Percentiles rank a stretch among this genome's conserved stretches.
phyloP scores from a whole-genome alignment of 64 coral and sea anemone genomes.

The Pocillopora verrucosa region DNA sequence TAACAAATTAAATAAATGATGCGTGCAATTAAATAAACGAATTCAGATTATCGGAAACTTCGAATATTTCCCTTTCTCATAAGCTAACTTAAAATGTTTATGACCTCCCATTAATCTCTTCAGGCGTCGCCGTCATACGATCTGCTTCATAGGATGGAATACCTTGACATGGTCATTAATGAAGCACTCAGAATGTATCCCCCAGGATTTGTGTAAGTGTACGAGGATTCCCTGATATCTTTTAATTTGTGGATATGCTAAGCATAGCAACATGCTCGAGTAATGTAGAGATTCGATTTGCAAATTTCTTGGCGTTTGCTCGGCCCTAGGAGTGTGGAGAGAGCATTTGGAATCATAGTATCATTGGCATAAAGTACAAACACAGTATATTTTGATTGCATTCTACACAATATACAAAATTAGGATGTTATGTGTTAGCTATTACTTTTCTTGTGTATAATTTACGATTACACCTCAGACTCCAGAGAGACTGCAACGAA shows the following conservation, averaged over 20 bases:
- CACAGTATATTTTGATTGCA: too few relatives aligned
- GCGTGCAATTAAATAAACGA: too few relatives aligned
- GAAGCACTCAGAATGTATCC: slow-evolving; percentile 54
- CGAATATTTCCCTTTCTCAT: too few relatives aligned
- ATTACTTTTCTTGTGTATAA: slow-evolving; percentile 6
- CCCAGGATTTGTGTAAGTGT: slow-evolving; percentile 47
- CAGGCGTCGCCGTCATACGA: slow-evolving; percentile 40
- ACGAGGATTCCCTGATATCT: background rate
- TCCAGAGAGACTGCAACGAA: slow-evolving; percentile 47
- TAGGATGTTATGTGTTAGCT: background rate
- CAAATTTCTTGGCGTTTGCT: too few relatives aligned
- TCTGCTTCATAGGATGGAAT: slow-evolving; percentile 52
- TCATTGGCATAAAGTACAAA: too few relatives aligned
- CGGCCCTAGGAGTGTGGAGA: too few relatives aligned
- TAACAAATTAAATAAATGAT: too few relatives aligned
- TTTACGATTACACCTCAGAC: background rate
- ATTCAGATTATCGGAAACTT: too few relatives aligned
- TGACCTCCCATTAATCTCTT: background rate
- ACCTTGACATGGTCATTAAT: slow-evolving; percentile 61
- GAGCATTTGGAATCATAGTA: too few relatives aligned
- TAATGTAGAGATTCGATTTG: too few relatives aligned
- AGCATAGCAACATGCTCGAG: background rate
- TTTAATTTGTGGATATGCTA: background rate
- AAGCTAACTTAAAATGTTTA: too few relatives aligned
- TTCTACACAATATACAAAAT: too few relatives aligned